These are phyloP conservation scores for Triplophysa bombifrons DNA, from an alignment of 2,797 vertebrate species.

Conservation along the genomic window DNA sequence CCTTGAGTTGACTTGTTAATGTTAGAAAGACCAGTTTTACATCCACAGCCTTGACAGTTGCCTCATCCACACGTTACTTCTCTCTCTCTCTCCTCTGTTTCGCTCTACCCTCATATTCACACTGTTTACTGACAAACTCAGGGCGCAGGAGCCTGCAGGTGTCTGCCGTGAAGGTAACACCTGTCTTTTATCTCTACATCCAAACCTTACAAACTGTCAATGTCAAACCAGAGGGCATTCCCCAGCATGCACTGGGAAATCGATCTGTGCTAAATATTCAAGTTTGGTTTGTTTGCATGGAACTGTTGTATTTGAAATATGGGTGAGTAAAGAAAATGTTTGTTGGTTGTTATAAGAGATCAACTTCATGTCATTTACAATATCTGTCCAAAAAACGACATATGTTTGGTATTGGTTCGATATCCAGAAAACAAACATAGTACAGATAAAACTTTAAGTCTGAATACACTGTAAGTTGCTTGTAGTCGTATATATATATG, in stretches of 20 bases:
- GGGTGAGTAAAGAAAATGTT: no score
- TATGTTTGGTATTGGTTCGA: no score
- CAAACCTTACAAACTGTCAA: slow-evolving; percentile 21
- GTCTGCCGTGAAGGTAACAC: slow-evolving; percentile 4
- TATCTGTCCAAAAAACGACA: not conserved
- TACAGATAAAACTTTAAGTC: no score
- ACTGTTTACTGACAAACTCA: slow-evolving; percentile 47
- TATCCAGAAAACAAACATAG: no score
- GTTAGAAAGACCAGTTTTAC: not conserved
- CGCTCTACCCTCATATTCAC: slow-evolving; percentile 14
- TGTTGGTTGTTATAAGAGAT: not conserved
- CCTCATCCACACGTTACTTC: not conserved
- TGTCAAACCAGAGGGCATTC: slow-evolving; percentile 32
- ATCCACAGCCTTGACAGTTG: not conserved
- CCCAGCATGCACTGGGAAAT: not conserved
- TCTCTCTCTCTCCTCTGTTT: not conserved
- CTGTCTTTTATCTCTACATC: not conserved
- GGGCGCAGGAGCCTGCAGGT: not conserved
- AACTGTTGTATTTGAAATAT: not conserved
- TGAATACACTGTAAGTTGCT: no score
- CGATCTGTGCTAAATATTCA: not conserved
- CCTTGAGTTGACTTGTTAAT: not conserved
- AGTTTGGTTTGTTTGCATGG: not conserved
- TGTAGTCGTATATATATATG: no score
- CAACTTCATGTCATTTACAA: not conserved